Evolutionary conservation across 2,888 invertebrate species (phyloP).

Genomic region (Drosophila cyrtoloma): DNA sequence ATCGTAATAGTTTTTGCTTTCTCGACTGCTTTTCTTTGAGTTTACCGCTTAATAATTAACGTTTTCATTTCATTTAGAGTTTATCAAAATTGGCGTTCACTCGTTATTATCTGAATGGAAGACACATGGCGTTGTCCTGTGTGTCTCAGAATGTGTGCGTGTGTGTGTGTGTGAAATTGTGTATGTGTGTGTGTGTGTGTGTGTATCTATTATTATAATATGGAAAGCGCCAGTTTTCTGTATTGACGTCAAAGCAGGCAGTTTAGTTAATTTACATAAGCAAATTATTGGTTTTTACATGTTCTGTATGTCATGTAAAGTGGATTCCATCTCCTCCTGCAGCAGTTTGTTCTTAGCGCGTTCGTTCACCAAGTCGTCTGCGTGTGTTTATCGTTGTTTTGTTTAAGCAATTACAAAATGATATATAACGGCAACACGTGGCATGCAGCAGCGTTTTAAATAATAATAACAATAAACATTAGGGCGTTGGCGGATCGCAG

Average conservation of each 20-base stretch:
- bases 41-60: constrained; percentile 63
- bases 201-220: constrained; percentile 70
- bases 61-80: constrained; percentile 38
- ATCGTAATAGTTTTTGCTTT: constrained; percentile 41
- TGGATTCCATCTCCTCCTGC: constrained; percentile 99
- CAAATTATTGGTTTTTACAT: constrained; percentile 89
- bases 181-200: constrained; percentile 32
- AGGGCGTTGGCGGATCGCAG: constrained; percentile 57
- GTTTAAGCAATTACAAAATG: constrained; percentile 53
- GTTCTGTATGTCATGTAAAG: constrained; percentile 99
- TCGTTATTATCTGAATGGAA: constrained; percentile 58
- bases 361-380: constrained; percentile 97
- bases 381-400: constrained; percentile 35
- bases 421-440: constrained; percentile 33
- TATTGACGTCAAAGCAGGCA: constrained; percentile 80
- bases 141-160: constrained; percentile 31
- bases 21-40: constrained; percentile 63
- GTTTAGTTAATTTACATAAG: constrained; percentile 75
- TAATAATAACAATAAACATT: constrained; percentile 45
- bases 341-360: constrained; percentile 98
- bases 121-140: constrained; percentile 67
- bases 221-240: constrained; percentile 80
- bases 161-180: constrained; percentile 27
- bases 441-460: constrained; percentile 57
- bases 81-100: constrained; percentile 55